Conservation (phyloP, 2,113 vertebrate species). For the Taxidea taxus region DNA sequence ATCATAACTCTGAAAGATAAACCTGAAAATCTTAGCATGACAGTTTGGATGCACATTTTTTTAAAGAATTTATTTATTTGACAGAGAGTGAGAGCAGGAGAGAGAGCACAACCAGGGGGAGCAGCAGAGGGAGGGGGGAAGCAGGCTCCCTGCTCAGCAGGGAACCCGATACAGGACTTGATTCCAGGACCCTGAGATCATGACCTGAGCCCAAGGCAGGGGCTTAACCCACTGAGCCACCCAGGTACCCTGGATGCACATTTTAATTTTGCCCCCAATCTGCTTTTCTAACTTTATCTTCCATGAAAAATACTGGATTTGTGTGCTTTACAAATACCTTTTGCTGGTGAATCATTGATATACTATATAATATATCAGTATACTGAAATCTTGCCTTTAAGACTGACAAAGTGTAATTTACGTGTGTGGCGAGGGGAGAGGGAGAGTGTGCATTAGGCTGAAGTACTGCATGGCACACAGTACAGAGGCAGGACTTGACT, state of each 20-base stretch:
- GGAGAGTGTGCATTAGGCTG: not conserved
- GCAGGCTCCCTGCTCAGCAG: too few relatives aligned
- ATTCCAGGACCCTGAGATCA: too few relatives aligned
- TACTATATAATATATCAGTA: not conserved
- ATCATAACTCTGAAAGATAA: not conserved
- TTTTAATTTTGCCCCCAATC: conserved; percentile 30
- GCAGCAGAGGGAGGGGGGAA: too few relatives aligned
- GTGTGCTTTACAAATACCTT: not conserved
- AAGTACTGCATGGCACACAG: not conserved
- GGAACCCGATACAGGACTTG: too few relatives aligned
- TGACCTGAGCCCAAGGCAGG: too few relatives aligned
- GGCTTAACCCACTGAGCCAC: too few relatives aligned
- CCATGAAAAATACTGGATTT: not conserved
- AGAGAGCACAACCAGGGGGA: too few relatives aligned
- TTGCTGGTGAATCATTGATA: not conserved
- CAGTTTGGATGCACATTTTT: not conserved
- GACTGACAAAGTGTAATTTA: not conserved
- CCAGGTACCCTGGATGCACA: not conserved
- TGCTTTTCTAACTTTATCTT: not conserved
- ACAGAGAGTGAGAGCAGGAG: too few relatives aligned
- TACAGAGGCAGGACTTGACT: not conserved
- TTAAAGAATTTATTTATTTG: too few relatives aligned
- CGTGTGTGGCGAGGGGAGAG: too few relatives aligned
- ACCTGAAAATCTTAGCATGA: not conserved
- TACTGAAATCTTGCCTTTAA: not conserved